These are phyloP conservation scores for Poeciliopsis retropinna DNA, from an alignment of 2,113 vertebrate species.

Conservation along the genomic window DNA sequence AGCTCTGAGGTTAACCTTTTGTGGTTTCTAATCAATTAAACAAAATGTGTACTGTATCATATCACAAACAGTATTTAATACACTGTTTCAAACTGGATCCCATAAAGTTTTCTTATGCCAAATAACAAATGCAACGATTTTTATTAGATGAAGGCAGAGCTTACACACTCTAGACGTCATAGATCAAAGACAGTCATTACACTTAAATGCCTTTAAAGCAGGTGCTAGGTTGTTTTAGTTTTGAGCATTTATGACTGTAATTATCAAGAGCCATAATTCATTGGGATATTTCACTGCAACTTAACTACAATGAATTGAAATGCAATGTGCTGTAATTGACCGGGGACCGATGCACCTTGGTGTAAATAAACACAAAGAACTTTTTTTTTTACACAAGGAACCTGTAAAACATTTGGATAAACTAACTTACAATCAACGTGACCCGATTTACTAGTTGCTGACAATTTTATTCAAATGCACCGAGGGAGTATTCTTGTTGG, in stretches of 20 bases:
- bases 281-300: background rate
- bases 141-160: no score
- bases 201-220: no score
- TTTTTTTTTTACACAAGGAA: no score
- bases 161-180: no score
- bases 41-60: no score
- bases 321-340: no score
- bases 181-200: no score
- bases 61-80: no score
- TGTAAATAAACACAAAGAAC: background rate
- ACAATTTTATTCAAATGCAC: background rate
- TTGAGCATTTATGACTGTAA: background rate
- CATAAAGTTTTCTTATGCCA: background rate
- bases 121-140: background rate
- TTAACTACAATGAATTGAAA: background rate
- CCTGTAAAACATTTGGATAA: no score
- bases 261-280: background rate
- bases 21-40: background rate
- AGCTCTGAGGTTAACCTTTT: background rate
- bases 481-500: no score
- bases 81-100: no score
- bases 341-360: no score
- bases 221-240: background rate
- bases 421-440: background rate
- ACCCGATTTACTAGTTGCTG: background rate